phyloP scores from a whole-genome alignment of 1,140 invertebrate genomes.

The Goniozus legneri region DNA sequence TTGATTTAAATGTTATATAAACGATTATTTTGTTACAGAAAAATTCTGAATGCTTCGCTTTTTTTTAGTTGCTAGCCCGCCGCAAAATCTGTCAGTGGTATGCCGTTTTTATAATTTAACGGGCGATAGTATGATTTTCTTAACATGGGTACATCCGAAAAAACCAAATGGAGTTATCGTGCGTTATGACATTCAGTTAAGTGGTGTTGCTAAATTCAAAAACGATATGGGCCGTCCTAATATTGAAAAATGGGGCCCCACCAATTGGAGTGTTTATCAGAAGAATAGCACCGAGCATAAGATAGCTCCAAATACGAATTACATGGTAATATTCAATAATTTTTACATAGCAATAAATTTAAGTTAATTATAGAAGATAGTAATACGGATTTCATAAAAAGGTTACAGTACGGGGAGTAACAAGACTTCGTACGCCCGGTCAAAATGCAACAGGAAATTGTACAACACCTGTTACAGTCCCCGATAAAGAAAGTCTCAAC shows the following conservation, averaged over 20 bases:
- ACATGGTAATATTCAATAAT: slow-evolving; percentile 60
- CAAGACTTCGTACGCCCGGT: slow-evolving; percentile 66
- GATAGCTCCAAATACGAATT: slow-evolving; percentile 75
- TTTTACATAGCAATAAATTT: too few relatives aligned
- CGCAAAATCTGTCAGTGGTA: slow-evolving; percentile 60
- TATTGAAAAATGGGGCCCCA: slow-evolving; percentile 59
- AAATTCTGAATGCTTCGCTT: background rate
- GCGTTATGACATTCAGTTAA: slow-evolving; percentile 64
- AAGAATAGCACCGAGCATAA: slow-evolving; percentile 57
- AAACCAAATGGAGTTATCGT: slow-evolving; percentile 73
- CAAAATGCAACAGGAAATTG: slow-evolving; percentile 60
- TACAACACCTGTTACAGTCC: slow-evolving; percentile 66
- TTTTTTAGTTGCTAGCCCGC: slow-evolving; percentile 56
- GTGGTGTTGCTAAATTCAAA: slow-evolving; percentile 59
- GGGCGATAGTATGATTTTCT: slow-evolving; percentile 61
- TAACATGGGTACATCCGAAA: slow-evolving; percentile 68
- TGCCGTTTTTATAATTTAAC: slow-evolving; percentile 68
- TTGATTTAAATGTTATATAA: slow-evolving; percentile 16
- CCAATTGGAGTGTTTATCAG: slow-evolving; percentile 59
- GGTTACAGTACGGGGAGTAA: slow-evolving; percentile 61
- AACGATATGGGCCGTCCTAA: slow-evolving; percentile 57
- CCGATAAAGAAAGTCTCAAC: slow-evolving; percentile 62
- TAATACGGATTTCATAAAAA: slow-evolving; percentile 20
- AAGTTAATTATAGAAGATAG: too few relatives aligned
- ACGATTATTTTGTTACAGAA: background rate